phyloP scores from a whole-genome alignment of 2,797 vertebrate genomes.

The Emydoidea blandingii region DNA sequence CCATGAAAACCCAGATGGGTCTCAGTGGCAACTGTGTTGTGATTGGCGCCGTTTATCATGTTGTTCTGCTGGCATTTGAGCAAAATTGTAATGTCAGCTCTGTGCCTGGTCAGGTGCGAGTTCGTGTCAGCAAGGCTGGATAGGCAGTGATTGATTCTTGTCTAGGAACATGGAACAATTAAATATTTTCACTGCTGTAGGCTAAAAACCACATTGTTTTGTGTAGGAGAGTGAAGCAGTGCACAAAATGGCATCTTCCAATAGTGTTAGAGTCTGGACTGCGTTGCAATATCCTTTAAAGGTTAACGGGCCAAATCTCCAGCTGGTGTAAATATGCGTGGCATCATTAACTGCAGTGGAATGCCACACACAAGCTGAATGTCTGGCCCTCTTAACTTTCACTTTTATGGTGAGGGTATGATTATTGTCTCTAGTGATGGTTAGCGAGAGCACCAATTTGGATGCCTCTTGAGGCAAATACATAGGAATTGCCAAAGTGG shows the following conservation, averaged over 20 bases:
- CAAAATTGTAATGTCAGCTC: accelerated
- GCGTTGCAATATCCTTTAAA: neutral
- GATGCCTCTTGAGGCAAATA: neutral
- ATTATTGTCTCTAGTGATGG: neutral
- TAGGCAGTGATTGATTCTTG: neutral
- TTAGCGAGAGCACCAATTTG: neutral
- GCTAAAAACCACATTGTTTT: neutral
- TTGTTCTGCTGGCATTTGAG: neutral
- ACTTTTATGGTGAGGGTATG: neutral
- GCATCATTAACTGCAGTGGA: neutral
- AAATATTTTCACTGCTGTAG: accelerated
- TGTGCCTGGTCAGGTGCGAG: neutral
- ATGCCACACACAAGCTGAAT: neutral
- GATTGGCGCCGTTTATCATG: neutral
- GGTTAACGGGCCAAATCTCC: neutral
- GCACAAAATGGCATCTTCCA: neutral
- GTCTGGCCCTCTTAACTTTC: neutral
- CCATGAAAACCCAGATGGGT: neutral
- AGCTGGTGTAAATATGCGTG: neutral
- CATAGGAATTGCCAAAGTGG: neutral
- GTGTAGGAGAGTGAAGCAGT: neutral
- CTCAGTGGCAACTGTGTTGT: neutral
- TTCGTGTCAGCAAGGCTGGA: neutral
- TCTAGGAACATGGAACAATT: neutral
- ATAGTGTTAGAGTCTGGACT: neutral